Conservation (phyloP, 2,113 vertebrate genomes). For the Gobius niger region DNA sequence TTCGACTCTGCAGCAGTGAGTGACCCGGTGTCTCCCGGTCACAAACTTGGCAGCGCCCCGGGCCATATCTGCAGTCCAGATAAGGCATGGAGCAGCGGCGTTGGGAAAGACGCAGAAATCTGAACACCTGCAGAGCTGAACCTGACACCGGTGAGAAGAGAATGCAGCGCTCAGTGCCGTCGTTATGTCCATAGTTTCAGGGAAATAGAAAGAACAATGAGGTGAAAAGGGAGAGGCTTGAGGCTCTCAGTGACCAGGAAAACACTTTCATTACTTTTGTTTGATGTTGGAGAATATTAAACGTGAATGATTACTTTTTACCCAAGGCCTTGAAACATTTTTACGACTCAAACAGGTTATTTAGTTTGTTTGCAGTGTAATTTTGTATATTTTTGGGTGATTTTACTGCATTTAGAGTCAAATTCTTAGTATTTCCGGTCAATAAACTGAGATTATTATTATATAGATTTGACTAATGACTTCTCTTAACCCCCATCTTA, state of each 20-base stretch:
- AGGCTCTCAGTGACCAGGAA: constrained; percentile 7
- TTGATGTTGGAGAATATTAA: neutral
- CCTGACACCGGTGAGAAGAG: constrained; percentile 61
- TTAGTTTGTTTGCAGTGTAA: no score
- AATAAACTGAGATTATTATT: no score
- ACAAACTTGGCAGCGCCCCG: neutral
- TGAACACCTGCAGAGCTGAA: constrained; percentile 54
- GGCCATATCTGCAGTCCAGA: neutral
- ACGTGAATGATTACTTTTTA: neutral
- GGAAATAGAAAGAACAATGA: constrained; percentile 20
- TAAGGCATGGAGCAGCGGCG: constrained; percentile 16
- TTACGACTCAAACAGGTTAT: no score
- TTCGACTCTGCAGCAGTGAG: neutral
- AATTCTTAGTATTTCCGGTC: no score
- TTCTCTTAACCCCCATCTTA: no score
- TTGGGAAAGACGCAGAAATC: constrained; percentile 33
- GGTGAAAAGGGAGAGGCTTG: constrained; percentile 22
- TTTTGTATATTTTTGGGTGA: no score
- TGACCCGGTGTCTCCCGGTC: neutral
- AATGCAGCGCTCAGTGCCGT: constrained; percentile 33
- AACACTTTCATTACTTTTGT: neutral
- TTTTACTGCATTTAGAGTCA: no score
- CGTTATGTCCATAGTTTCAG: neutral
- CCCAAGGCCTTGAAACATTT: no score
- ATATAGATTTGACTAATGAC: no score